phyloP scores from a whole-genome alignment of 2,888 invertebrate species.

The Loripinus fragilis region DNA sequence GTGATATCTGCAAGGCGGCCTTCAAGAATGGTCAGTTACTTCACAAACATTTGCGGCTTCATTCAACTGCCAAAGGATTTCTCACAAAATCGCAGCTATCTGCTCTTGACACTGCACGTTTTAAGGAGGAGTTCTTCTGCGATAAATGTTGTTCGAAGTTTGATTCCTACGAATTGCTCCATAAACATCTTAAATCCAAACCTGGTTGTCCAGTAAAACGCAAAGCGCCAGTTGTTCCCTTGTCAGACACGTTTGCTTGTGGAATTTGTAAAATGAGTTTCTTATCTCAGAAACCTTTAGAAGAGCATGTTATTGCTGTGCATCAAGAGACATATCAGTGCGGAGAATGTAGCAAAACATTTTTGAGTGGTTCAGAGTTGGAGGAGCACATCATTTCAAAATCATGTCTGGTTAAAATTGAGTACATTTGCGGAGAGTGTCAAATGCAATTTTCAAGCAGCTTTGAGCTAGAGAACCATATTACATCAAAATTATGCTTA shows the following conservation, averaged over 20 bases:
- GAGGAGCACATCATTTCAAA: not conserved
- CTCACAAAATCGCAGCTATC: not conserved
- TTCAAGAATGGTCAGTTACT: constrained; percentile 24
- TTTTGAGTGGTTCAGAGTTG: not conserved
- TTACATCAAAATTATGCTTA: not conserved
- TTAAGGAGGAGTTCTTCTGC: not conserved
- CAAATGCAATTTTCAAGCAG: not conserved
- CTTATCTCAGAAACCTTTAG: not conserved
- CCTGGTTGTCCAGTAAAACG: not conserved
- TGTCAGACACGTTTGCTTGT: not conserved
- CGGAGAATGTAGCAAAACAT: not conserved
- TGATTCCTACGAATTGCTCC: not conserved
- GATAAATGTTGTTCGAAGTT: not conserved
- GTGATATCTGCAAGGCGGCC: constrained; percentile 25
- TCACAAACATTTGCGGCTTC: constrained; percentile 12
- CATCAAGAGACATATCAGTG: not conserved
- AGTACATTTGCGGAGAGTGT: constrained; percentile 22
- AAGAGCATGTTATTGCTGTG: not conserved
- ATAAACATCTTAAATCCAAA: not conserved
- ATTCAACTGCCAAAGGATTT: not conserved
- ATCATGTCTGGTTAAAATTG: not conserved
- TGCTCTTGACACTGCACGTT: too few relatives aligned
- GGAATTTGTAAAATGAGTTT: constrained; percentile 16
- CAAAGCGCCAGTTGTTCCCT: not conserved
- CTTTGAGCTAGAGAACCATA: not conserved